Conservation (phyloP, 2,888 invertebrate genomes). For the Apamea anceps region DNA sequence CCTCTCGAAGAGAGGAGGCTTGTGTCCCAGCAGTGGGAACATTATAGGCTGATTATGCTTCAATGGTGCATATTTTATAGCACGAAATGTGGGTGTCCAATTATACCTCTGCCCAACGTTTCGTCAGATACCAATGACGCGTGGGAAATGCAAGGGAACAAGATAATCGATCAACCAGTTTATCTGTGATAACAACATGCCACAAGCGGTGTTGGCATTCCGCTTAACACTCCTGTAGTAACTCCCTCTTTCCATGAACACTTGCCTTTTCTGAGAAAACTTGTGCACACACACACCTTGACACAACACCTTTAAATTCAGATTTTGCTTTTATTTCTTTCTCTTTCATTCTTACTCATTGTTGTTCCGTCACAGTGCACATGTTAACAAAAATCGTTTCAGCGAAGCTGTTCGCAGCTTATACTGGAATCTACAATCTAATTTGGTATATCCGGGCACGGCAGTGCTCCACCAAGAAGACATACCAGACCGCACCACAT, state of each 20-base stretch:
- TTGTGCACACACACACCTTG: no score
- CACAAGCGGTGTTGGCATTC: slow-evolving; percentile 10
- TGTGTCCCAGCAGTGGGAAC: not conserved
- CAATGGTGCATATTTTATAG: not conserved
- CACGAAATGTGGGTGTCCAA: not conserved
- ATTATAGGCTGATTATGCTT: not conserved
- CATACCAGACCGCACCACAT: not conserved
- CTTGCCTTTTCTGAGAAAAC: slow-evolving; percentile 2
- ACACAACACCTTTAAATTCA: not conserved
- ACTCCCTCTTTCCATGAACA: not conserved
- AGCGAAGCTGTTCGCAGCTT: not conserved
- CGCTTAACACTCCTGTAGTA: not conserved
- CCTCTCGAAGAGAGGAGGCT: not conserved
- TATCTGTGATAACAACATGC: slow-evolving; percentile 4
- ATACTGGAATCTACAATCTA: not conserved
- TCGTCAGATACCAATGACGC: not conserved
- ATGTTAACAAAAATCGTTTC: not conserved
- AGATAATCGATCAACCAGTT: slow-evolving; percentile 22
- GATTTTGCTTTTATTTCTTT: slow-evolving; percentile 5
- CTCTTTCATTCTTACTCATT: slow-evolving; percentile 1
- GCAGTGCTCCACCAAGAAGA: not conserved
- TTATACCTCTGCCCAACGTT: not conserved
- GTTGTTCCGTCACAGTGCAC: not conserved
- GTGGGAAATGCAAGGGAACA: not conserved
- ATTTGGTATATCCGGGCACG: not conserved